Conservation (phyloP, 2,888 invertebrate genomes). For the Conus canariensis region DNA sequence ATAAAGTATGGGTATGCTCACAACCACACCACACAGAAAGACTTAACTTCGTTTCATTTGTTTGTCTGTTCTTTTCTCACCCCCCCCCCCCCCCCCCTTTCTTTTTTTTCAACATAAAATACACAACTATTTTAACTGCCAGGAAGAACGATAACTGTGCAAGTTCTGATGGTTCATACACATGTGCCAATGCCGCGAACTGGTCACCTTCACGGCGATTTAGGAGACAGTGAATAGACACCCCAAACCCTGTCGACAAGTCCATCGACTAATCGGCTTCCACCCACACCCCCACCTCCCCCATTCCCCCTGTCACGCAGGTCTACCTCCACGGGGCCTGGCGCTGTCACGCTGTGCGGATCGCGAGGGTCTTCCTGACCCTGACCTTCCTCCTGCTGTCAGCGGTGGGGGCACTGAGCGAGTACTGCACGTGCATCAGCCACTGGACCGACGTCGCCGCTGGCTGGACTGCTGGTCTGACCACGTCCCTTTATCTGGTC, state of each 20-base stretch:
- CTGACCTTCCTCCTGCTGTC: constrained; percentile 78
- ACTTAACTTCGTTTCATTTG: too few relatives aligned
- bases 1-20: too few relatives aligned
- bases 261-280: too few relatives aligned
- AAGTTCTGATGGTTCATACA: too few relatives aligned
- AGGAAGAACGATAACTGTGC: background rate
- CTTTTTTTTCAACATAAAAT: too few relatives aligned
- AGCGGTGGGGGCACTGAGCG: constrained; percentile 78
- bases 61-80: too few relatives aligned
- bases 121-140: background rate
- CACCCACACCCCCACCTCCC: background rate
- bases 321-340: constrained; percentile 79
- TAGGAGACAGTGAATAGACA: too few relatives aligned
- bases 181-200: too few relatives aligned
- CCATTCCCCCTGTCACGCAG: constrained; percentile 57
- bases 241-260: too few relatives aligned
- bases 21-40: too few relatives aligned
- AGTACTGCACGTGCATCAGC: constrained; percentile 78
- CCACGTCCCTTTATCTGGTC: constrained; percentile 79
- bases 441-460: constrained; percentile 79
- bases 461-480: constrained; percentile 78
- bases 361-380: constrained; percentile 79
- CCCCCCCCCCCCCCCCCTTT: too few relatives aligned
- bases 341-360: constrained; percentile 77
- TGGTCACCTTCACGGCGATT: too few relatives aligned